Conservation (phyloP, 1,140 invertebrate genomes). For the Achroia grisella region DNA sequence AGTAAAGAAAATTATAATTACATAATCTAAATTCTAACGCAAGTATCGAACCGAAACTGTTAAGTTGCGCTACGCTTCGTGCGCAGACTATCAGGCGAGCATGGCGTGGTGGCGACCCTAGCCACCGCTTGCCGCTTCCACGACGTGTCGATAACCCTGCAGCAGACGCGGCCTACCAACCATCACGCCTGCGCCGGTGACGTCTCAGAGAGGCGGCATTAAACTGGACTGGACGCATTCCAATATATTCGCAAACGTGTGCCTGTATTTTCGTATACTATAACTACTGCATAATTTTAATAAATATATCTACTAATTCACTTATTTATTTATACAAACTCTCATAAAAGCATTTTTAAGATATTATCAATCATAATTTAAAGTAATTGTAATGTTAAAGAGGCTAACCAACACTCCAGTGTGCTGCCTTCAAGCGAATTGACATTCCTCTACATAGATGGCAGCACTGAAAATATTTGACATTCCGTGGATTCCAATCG, state of each 20-base stretch:
- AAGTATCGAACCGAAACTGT: conserved; percentile 56
- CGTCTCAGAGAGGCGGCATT: conserved; percentile 48
- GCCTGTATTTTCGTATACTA: too few relatives aligned
- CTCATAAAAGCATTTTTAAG: neutral
- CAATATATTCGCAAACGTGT: conserved; percentile 37
- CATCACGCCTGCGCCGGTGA: conserved; percentile 56
- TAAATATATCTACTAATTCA: too few relatives aligned
- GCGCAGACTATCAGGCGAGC: conserved; percentile 32
- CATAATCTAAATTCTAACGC: conserved; percentile 10
- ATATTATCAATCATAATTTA: neutral
- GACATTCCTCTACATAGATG: conserved; percentile 62
- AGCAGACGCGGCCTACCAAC: conserved; percentile 46
- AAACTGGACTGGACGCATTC: conserved; percentile 56
- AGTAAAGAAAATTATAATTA: too few relatives aligned
- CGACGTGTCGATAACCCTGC: conserved; percentile 67
- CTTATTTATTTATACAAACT: neutral
- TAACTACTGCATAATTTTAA: too few relatives aligned
- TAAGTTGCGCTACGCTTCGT: conserved; percentile 45
- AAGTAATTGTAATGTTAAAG: neutral
- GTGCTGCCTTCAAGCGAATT: conserved; percentile 40
- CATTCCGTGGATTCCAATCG: conserved; percentile 70
- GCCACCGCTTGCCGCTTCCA: conserved; percentile 26
- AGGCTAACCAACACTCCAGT: conserved; percentile 32
- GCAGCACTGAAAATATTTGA: conserved; percentile 72
- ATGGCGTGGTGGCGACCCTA: conserved; percentile 44